phyloP scores from a whole-genome alignment of 2,888 invertebrate genomes.

The Brenthis daphne region DNA sequence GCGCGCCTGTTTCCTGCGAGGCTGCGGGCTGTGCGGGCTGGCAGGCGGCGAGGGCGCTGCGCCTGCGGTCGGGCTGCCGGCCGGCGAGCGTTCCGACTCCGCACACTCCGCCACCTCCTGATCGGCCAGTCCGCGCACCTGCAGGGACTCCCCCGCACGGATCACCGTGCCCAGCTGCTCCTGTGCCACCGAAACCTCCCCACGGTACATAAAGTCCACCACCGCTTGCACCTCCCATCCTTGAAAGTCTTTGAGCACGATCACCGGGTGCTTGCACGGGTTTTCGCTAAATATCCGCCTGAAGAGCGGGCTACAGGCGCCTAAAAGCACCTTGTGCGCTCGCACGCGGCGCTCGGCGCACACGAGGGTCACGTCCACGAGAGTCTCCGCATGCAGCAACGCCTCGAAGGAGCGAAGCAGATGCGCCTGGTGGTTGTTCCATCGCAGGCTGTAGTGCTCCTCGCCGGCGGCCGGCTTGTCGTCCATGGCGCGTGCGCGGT shows the following conservation, averaged over 20 bases:
- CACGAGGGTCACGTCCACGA: slow-evolving; percentile 95
- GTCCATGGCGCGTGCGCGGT: slow-evolving; percentile 71
- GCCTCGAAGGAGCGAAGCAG: slow-evolving; percentile 94
- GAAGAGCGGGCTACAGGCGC: slow-evolving; percentile 94
- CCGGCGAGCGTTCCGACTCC: slow-evolving; percentile 67
- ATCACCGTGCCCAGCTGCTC: slow-evolving; percentile 92
- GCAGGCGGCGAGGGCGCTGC: slow-evolving; percentile 74
- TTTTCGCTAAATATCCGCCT: slow-evolving; percentile 94
- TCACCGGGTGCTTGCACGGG: slow-evolving; percentile 96
- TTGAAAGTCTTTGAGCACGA: slow-evolving; percentile 94
- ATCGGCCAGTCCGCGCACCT: slow-evolving; percentile 90
- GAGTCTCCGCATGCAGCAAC: slow-evolving; percentile 91
- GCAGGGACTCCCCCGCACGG: slow-evolving; percentile 93
- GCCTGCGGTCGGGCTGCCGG: slow-evolving; percentile 73
- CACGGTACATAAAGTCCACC: slow-evolving; percentile 96
- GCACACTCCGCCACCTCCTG: slow-evolving; percentile 78
- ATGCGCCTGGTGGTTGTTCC: slow-evolving; percentile 96
- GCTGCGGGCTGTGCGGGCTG: slow-evolving; percentile 89
- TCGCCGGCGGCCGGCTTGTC: slow-evolving; percentile 77
- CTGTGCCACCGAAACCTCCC: slow-evolving; percentile 93
- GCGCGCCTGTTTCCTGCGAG: slow-evolving; percentile 92
- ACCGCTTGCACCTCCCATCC: slow-evolving; percentile 95
- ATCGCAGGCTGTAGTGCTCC: slow-evolving; percentile 95
- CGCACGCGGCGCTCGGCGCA: slow-evolving; percentile 92
- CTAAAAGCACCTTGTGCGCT: slow-evolving; percentile 95